phyloP scores from a whole-genome alignment of 2,888 invertebrate genomes.

The Ecdyonurus torrentis region DNA sequence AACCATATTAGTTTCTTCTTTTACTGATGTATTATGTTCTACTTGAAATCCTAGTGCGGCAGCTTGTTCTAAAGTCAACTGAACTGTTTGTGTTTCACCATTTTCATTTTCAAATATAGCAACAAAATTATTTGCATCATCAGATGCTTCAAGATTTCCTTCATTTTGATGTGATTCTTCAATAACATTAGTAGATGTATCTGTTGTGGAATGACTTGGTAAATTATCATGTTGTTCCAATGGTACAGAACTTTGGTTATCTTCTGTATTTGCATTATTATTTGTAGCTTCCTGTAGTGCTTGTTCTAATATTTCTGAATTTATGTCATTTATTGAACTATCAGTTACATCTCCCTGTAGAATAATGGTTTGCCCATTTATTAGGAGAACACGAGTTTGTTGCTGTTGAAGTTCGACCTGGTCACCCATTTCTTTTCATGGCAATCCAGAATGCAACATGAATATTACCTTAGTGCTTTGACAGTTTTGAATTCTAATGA shows the following conservation, averaged over 20 bases:
- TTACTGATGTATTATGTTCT: background rate
- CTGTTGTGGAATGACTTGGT: background rate
- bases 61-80: conserved; percentile 24
- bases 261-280: conserved; percentile 8
- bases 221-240: background rate
- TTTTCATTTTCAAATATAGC: conserved; percentile 22
- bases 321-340: conserved; percentile 13
- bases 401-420: conserved; percentile 12
- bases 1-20: background rate
- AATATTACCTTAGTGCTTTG: conserved; percentile 4
- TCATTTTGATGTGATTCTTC: conserved; percentile 11
- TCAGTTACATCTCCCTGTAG: conserved; percentile 12
- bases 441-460: conserved; percentile 6
- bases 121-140: conserved; percentile 21
- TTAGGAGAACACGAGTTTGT: conserved; percentile 14
- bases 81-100: conserved; percentile 22
- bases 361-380: conserved; percentile 14
- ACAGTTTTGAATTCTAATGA: background rate
- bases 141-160: conserved; percentile 22
- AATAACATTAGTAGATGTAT: background rate
- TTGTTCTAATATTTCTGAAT: conserved; percentile 14
- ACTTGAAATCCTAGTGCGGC: conserved; percentile 21
- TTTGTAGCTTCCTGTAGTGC: conserved; percentile 13
- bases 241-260: background rate
- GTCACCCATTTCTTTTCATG: conserved; percentile 13